These are phyloP conservation scores for Scaeva pyrastri DNA, from an alignment of 2,888 invertebrate species.

Conservation along the genomic window DNA sequence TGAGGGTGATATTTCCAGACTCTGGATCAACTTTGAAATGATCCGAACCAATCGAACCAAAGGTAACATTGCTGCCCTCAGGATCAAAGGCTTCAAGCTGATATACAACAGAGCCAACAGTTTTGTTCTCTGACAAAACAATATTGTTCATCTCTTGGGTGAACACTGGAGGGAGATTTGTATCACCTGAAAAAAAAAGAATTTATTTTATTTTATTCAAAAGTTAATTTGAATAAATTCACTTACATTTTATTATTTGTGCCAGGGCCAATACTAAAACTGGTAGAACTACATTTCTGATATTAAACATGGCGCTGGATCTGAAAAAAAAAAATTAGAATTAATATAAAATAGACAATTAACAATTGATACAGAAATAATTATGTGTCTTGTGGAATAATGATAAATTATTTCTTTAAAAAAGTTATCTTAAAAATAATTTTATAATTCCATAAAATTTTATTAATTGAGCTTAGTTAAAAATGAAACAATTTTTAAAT, in stretches of 20 bases:
- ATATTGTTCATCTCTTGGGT: conserved; percentile 91
- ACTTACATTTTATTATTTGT: conserved; percentile 61
- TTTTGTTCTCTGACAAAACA: conserved; percentile 91
- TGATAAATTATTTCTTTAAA: no score
- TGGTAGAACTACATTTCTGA: conserved; percentile 34
- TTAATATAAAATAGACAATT: neutral
- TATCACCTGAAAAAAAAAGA: conserved; percentile 79
- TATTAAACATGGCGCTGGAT: conserved; percentile 48
- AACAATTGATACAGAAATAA: no score
- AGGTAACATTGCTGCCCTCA: conserved; percentile 89
- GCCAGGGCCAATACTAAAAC: conserved; percentile 43
- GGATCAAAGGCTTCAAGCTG: conserved; percentile 92
- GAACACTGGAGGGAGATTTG: conserved; percentile 90
- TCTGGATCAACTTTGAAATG: conserved; percentile 90
- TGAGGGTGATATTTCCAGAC: conserved; percentile 91
- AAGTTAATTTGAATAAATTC: neutral
- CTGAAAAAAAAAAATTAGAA: conserved; percentile 43
- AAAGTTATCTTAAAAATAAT: no score
- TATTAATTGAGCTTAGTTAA: no score
- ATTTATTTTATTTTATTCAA: neutral
- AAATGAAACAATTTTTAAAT: no score
- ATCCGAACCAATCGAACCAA: conserved; percentile 91
- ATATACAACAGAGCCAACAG: conserved; percentile 91
- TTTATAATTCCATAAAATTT: no score
- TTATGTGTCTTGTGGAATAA: no score